These are phyloP conservation scores for Chionodraco myersi DNA, from an alignment of 2,113 vertebrate genomes.

Conservation along the genomic window DNA sequence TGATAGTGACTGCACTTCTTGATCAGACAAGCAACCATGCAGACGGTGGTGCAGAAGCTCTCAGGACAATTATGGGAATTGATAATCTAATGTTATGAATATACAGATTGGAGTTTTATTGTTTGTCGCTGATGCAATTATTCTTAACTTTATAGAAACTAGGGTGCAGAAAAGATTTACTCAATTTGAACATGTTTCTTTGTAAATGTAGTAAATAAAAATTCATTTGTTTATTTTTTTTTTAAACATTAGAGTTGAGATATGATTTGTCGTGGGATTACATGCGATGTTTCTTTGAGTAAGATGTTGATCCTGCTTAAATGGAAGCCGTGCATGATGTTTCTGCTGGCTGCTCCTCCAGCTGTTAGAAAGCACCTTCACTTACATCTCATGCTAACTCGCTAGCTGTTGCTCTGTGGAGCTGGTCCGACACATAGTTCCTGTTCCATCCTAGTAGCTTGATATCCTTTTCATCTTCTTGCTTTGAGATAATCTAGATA, in stretches of 20 bases:
- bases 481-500: neutral
- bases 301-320: neutral
- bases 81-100: too few species aligned
- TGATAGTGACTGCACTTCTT: neutral
- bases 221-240: neutral
- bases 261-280: neutral
- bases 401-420: too few species aligned
- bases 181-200: neutral
- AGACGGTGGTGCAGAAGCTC: neutral
- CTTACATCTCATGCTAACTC: too few species aligned
- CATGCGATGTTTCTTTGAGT: neutral
- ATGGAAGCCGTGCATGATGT: neutral
- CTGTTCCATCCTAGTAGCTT: neutral
- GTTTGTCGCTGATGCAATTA: neutral
- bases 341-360: too few species aligned
- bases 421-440: too few species aligned
- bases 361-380: too few species aligned
- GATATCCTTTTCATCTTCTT: neutral
- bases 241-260: neutral
- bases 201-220: neutral
- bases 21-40: neutral
- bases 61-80: neutral
- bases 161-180: neutral
- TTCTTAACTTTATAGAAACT: neutral
- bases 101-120: too few species aligned